phyloP scores from a whole-genome alignment of 2,888 invertebrate species.

The Megamerina dolium region DNA sequence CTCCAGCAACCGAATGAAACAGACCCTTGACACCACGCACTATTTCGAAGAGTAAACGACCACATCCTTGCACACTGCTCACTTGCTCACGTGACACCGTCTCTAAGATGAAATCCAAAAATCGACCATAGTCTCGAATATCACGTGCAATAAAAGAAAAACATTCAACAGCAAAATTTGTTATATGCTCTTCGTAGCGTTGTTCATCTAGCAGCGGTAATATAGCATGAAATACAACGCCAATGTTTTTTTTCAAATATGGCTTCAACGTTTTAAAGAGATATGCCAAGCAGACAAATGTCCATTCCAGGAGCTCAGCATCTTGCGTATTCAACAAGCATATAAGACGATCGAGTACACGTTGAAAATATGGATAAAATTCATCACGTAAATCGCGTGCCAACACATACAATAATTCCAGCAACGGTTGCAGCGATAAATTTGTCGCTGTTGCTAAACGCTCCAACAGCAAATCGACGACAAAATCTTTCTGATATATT shows the following conservation, averaged over 20 bases:
- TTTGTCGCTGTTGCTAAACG: slow-evolving; percentile 68
- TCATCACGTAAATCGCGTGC: slow-evolving; percentile 84
- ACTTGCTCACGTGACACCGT: slow-evolving; percentile 62
- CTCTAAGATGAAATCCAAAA: slow-evolving; percentile 64
- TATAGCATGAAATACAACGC: slow-evolving; percentile 63
- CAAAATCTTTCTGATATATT: slow-evolving; percentile 69
- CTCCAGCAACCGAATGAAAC: slow-evolving; percentile 77
- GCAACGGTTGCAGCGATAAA: slow-evolving; percentile 70
- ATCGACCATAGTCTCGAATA: slow-evolving; percentile 70
- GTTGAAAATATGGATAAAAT: slow-evolving; percentile 79
- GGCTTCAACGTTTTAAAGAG: slow-evolving; percentile 86
- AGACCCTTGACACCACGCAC: slow-evolving; percentile 75
- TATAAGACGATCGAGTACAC: slow-evolving; percentile 68
- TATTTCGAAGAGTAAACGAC: slow-evolving; percentile 82
- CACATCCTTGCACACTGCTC: slow-evolving; percentile 74
- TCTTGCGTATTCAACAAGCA: slow-evolving; percentile 68
- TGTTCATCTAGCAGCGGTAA: slow-evolving; percentile 70
- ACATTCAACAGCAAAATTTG: slow-evolving; percentile 91
- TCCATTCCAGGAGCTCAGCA: slow-evolving; percentile 79
- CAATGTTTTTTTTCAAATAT: slow-evolving; percentile 72
- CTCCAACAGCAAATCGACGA: slow-evolving; percentile 65
- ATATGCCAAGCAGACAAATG: slow-evolving; percentile 79
- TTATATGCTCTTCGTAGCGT: slow-evolving; percentile 73
- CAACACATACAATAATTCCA: slow-evolving; percentile 78
- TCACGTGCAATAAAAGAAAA: slow-evolving; percentile 92